Percentiles rank a stretch among this genome's conserved stretches.
These are phyloP conservation scores for Oithona nana DNA, from an alignment of 2,888 invertebrate genomes.

Conservation along the genomic window DNA sequence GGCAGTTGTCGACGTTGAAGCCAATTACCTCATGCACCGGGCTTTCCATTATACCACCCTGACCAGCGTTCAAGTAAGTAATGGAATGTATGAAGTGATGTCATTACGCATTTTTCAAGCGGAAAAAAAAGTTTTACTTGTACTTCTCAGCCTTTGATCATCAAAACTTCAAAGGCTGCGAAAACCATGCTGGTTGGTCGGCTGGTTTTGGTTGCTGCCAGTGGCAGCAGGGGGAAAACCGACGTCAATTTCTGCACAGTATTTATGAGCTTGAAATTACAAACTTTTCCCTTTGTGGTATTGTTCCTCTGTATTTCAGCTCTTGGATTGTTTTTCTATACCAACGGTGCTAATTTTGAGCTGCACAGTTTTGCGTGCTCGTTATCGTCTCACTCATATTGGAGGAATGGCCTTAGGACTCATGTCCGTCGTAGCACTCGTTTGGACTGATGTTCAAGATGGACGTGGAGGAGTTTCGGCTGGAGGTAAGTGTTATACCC, in stretches of 20 bases:
- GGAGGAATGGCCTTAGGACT: constrained; percentile 58
- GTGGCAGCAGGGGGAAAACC: too few species aligned
- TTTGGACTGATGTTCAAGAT: constrained; percentile 55
- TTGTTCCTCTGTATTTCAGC: constrained; percentile 38
- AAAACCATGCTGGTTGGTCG: too few species aligned
- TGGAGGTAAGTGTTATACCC: constrained; percentile 18
- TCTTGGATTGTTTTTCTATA: constrained; percentile 65
- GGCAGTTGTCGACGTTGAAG: constrained; percentile 64
- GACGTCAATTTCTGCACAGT: too few species aligned
- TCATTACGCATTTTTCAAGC: too few species aligned
- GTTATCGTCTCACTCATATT: constrained; percentile 53
- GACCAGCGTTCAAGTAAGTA: constrained; percentile 45
- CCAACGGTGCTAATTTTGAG: constrained; percentile 58
- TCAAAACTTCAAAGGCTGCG: too few species aligned
- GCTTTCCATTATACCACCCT: constrained; percentile 56
- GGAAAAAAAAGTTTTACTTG: too few species aligned
- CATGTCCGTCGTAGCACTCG: constrained; percentile 59
- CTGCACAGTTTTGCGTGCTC: constrained; percentile 51
- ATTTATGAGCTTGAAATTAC: too few species aligned
- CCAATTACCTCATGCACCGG: constrained; percentile 57
- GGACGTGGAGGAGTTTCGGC: constrained; percentile 24
- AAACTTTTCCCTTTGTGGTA: not conserved
- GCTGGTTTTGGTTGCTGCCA: too few species aligned
- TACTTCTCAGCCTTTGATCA: too few species aligned
- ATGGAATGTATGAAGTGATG: not conserved